Conservation (phyloP, 2,888 invertebrate species). For the Sinhomidia bicolor region DNA sequence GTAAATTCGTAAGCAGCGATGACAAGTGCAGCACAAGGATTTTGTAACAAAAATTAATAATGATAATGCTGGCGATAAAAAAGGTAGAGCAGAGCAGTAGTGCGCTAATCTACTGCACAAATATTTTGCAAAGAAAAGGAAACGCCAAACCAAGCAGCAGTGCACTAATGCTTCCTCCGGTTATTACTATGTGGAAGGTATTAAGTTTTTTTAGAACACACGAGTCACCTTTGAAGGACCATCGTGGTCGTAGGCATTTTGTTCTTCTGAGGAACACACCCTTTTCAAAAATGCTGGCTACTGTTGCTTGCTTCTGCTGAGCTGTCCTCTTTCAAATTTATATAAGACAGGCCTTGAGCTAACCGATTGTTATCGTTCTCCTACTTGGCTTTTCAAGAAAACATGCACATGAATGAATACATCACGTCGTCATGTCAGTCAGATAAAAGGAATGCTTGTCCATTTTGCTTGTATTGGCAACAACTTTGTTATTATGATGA, state of each 20-base stretch:
- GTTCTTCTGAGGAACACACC: slow-evolving; percentile 26
- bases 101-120: background rate
- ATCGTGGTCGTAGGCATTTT: background rate
- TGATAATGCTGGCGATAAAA: no score
- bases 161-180: background rate
- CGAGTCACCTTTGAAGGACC: background rate
- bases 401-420: no score
- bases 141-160: no score
- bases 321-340: slow-evolving; percentile 1
- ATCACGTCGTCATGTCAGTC: no score
- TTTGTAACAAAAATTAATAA: no score
- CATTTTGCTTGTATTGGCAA: no score
- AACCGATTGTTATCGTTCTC: slow-evolving; percentile 17
- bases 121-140: background rate
- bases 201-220: background rate
- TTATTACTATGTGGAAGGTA: background rate
- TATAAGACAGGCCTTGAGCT: slow-evolving; percentile 4
- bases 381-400: background rate
- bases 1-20: no score
- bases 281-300: slow-evolving; percentile 49
- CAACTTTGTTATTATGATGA: no score
- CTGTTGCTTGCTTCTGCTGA: background rate
- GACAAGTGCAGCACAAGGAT: no score
- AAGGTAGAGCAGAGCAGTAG: no score
- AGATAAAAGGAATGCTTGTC: no score